Conservation (phyloP, 2,888 invertebrate genomes). For the Linnaemya tessellans region DNA sequence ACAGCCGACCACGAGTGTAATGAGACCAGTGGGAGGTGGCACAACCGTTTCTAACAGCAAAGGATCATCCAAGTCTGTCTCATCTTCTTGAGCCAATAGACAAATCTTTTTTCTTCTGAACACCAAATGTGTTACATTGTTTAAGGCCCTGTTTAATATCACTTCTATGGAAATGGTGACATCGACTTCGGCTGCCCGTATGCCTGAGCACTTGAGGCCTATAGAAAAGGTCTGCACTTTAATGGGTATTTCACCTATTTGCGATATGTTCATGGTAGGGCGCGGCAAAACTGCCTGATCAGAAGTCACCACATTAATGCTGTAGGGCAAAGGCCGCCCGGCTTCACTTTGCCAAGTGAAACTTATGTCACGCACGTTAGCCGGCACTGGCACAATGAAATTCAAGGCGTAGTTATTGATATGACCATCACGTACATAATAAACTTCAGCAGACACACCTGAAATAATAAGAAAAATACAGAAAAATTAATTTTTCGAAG, state of each 20-base stretch:
- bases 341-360: conserved; percentile 96
- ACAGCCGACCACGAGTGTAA: conserved; percentile 82
- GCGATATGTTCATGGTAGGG: conserved; percentile 92
- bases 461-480: conserved; percentile 74
- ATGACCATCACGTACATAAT: conserved; percentile 95
- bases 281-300: conserved; percentile 89
- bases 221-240: conserved; percentile 91
- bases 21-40: conserved; percentile 81
- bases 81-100: conserved; percentile 82
- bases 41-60: conserved; percentile 80
- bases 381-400: conserved; percentile 93
- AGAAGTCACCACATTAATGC: conserved; percentile 90
- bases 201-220: conserved; percentile 91
- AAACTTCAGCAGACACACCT: conserved; percentile 94
- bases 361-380: conserved; percentile 91
- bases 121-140: conserved; percentile 89
- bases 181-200: conserved; percentile 92
- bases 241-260: conserved; percentile 91
- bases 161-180: conserved; percentile 93
- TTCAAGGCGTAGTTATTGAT: conserved; percentile 95
- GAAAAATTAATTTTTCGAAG: conserved; percentile 27
- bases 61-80: conserved; percentile 80
- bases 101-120: conserved; percentile 94
- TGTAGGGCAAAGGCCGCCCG: conserved; percentile 91
- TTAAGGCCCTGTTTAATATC: conserved; percentile 86